phyloP scores from a whole-genome alignment of 2,888 invertebrate species.

The Rotaria socialis region DNA sequence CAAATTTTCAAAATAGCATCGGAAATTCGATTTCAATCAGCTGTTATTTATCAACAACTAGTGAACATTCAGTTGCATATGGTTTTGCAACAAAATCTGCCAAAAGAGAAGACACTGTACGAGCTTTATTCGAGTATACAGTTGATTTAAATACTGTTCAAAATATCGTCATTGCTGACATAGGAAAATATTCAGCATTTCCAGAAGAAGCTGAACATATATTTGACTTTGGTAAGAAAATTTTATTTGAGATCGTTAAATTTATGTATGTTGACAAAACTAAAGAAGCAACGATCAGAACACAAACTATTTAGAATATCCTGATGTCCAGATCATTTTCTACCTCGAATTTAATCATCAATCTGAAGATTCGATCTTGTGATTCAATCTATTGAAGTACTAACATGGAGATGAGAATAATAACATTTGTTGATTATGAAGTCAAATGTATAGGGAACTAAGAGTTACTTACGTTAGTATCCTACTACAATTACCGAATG shows the following conservation, averaged over 20 bases:
- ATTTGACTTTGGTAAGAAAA: background rate
- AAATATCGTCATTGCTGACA: conserved; percentile 8
- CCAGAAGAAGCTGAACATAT: conserved; percentile 23
- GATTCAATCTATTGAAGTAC: too few species aligned
- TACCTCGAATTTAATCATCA: too few species aligned
- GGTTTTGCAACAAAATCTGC: background rate
- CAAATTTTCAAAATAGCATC: background rate
- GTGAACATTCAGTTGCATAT: background rate
- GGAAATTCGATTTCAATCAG: conserved; percentile 20
- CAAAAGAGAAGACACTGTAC: background rate
- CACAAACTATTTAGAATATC: too few species aligned
- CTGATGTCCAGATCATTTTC: too few species aligned
- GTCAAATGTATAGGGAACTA: too few species aligned
- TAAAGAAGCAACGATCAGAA: too few species aligned
- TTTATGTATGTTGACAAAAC: too few species aligned
- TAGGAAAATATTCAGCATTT: background rate
- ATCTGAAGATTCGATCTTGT: too few species aligned
- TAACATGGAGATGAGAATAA: too few species aligned
- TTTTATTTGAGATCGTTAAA: background rate
- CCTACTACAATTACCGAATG: too few species aligned
- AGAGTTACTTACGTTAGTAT: too few species aligned
- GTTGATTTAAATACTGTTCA: background rate
- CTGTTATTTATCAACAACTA: conserved; percentile 14
- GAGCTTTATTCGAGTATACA: background rate
- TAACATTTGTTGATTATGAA: too few species aligned